Evolutionary conservation across 2,113 vertebrate species (phyloP).

Genomic region (Cebus imitator): DNA sequence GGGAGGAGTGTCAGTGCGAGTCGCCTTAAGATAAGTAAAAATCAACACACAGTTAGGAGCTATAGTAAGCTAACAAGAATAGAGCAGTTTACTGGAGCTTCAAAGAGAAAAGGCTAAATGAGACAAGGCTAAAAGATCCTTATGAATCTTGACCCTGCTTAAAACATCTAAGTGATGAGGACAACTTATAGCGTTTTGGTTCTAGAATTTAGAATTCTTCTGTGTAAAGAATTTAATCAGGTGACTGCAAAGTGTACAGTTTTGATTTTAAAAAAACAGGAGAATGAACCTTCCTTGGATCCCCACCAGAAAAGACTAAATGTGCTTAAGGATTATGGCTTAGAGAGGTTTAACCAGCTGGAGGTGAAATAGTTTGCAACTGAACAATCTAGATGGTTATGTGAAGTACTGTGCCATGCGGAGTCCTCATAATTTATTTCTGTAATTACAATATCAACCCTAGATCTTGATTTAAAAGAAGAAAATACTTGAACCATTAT

Average conservation of each 20-base stretch:
- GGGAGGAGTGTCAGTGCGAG: background rate
- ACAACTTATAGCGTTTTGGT: background rate
- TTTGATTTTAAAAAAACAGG: slow-evolving; percentile 38
- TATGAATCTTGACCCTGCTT: slow-evolving; percentile 46
- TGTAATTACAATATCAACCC: background rate
- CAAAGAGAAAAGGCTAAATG: background rate
- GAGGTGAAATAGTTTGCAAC: background rate
- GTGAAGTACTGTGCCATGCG: background rate
- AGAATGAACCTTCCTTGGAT: slow-evolving; percentile 19
- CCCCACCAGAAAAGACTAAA: background rate
- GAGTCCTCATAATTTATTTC: background rate
- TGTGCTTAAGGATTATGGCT: background rate
- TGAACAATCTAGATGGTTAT: background rate
- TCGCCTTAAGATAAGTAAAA: background rate
- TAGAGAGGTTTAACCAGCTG: slow-evolving; percentile 36
- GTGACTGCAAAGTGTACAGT: background rate
- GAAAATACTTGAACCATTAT: background rate
- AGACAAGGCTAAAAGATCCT: background rate
- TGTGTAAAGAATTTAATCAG: slow-evolving; percentile 1
- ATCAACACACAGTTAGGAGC: background rate
- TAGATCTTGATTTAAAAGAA: slow-evolving; percentile 23
- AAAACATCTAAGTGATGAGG: background rate
- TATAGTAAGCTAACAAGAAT: background rate
- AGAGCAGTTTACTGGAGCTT: background rate
- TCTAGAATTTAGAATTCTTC: slow-evolving; percentile 17